A percentile compares a stretch with the other conserved stretches of the same genome.
These are phyloP conservation scores for Aleiodes alternator DNA, from an alignment of 2,888 invertebrate species.

Conservation along the genomic window DNA sequence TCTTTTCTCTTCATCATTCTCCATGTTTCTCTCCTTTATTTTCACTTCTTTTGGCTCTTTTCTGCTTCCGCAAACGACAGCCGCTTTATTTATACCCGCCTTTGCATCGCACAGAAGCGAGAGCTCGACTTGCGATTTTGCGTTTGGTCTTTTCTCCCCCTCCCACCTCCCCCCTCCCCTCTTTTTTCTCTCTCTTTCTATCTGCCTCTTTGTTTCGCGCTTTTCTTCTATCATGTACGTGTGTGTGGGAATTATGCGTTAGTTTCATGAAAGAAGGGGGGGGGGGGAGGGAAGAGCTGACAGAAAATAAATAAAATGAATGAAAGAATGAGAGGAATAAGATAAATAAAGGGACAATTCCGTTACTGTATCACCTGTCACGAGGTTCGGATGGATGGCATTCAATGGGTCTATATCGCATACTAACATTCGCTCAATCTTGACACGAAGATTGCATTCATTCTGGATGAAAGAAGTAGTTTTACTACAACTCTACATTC, in stretches of 20 bases:
- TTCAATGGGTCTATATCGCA: slow-evolving; percentile 65
- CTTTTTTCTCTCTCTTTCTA: slow-evolving; percentile 2
- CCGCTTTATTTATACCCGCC: slow-evolving; percentile 75
- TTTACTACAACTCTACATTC: slow-evolving; percentile 19
- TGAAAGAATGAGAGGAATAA: slow-evolving; percentile 17
- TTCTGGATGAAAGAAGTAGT: neutral
- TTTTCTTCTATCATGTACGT: slow-evolving; percentile 3
- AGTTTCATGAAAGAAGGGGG: neutral
- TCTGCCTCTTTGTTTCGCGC: neutral
- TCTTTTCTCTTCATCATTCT: slow-evolving; percentile 65
- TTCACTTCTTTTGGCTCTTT: slow-evolving; percentile 73
- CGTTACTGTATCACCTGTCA: slow-evolving; percentile 70
- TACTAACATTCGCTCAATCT: slow-evolving; percentile 45
- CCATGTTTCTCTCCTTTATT: slow-evolving; percentile 69
- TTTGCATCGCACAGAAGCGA: slow-evolving; percentile 72
- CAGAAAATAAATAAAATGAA: slow-evolving; percentile 23
- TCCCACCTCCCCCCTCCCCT: neutral
- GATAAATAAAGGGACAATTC: slow-evolving; percentile 50
- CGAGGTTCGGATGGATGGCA: slow-evolving; percentile 59
- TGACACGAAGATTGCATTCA: slow-evolving; percentile 23
- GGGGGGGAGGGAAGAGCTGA: neutral
- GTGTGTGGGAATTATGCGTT: slow-evolving; percentile 15
- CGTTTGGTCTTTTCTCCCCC: slow-evolving; percentile 49
- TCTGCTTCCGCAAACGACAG: slow-evolving; percentile 76
- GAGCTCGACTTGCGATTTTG: slow-evolving; percentile 63